A percentile compares a stretch with the other conserved stretches of the same genome.
Evolutionary conservation across 2,113 vertebrate species (phyloP).

Genomic region (Corythaixoides concolor): DNA sequence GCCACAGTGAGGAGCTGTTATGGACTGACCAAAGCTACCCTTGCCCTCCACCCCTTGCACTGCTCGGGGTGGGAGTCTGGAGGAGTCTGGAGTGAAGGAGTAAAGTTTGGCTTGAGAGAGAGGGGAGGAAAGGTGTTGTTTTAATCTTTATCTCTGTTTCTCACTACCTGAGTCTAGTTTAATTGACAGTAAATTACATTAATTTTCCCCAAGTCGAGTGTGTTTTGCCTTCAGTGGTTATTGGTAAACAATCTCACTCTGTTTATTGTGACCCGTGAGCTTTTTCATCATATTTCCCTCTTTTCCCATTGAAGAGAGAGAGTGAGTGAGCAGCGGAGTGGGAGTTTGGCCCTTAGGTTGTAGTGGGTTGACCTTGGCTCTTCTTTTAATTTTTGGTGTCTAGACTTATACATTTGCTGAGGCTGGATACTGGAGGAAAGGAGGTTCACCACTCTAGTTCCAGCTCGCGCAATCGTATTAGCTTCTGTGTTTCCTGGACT

Average conservation of each 20-base stretch:
- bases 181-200: not conserved
- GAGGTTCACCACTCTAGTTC: not conserved
- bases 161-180: not conserved
- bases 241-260: not conserved
- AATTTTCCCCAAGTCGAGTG: not conserved
- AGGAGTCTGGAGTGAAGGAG: not conserved
- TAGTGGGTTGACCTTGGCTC: not conserved
- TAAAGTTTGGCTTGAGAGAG: not conserved
- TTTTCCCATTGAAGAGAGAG: not conserved
- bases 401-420: not conserved
- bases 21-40: accelerated
- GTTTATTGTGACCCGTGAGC: not conserved
- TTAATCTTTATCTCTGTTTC: not conserved
- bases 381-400: not conserved
- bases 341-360: not conserved
- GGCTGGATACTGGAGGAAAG: not conserved
- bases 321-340: not conserved
- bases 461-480: not conserved
- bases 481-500: not conserved
- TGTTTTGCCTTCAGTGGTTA: not conserved
- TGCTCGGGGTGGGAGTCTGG: not conserved
- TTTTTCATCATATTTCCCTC: not conserved
- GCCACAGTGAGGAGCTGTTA: not conserved
- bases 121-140: accelerated
- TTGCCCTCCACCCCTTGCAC: accelerated